Conservation (phyloP, 2,888 invertebrate genomes). For the Plemyria rubiginata region DNA sequence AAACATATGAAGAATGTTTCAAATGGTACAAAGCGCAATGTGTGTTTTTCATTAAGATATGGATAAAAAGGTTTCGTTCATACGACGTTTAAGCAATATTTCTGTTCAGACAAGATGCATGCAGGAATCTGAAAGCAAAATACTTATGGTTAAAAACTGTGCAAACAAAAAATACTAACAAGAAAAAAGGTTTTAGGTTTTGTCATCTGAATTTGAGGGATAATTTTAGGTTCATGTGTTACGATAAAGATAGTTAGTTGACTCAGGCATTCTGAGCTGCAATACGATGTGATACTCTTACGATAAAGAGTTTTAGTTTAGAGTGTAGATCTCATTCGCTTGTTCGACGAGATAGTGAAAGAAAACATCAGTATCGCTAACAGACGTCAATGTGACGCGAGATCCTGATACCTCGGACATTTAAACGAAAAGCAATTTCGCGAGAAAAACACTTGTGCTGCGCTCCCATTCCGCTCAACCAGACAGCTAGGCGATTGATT, state of each 20-base stretch:
- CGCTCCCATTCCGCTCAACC: conserved; percentile 63
- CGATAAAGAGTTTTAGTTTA: not conserved
- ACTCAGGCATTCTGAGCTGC: too few relatives aligned
- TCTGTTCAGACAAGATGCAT: conserved; percentile 2
- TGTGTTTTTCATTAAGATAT: conserved; percentile 1
- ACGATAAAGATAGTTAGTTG: too few relatives aligned
- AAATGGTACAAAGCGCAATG: not conserved
- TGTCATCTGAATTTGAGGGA: not conserved
- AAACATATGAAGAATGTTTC: not conserved
- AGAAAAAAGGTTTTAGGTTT: not conserved
- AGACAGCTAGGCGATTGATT: conserved; percentile 75
- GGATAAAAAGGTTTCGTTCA: not conserved
- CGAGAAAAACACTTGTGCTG: conserved; percentile 67
- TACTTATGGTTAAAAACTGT: not conserved
- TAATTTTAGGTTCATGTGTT: not conserved
- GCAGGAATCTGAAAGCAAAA: conserved; percentile 11
- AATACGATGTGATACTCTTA: conserved; percentile 25
- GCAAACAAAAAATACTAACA: not conserved
- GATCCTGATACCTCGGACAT: conserved; percentile 66
- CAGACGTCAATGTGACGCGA: conserved; percentile 58
- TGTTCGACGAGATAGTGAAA: conserved; percentile 30
- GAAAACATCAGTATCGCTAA: conserved; percentile 46
- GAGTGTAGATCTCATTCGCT: not conserved
- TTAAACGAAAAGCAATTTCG: conserved; percentile 74
- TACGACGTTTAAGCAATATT: not conserved